A percentile compares a stretch with the other conserved stretches of the same genome.
Evolutionary conservation across 2,113 vertebrate species (phyloP).

Genomic region (Gymnobelideus leadbeateri): DNA sequence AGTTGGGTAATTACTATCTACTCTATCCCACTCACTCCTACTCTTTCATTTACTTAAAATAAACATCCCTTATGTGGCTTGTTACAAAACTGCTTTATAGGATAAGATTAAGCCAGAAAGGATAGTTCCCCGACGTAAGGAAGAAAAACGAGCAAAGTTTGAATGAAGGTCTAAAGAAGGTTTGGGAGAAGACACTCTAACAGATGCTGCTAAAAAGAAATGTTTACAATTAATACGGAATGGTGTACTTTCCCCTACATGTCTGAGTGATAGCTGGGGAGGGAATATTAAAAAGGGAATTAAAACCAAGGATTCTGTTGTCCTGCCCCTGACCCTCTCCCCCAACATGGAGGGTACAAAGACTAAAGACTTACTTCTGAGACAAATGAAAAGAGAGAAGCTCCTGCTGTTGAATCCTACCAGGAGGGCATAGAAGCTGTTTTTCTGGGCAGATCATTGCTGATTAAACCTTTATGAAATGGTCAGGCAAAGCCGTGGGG

Average conservation of each 20-base stretch:
- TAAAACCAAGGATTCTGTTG: slow-evolving; percentile 13
- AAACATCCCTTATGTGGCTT: slow-evolving; percentile 48
- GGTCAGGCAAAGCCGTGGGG: slow-evolving; percentile 10
- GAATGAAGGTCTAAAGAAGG: slow-evolving; percentile 25
- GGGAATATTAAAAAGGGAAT: not conserved
- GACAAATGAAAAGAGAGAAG: slow-evolving; percentile 23
- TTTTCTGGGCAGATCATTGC: slow-evolving; percentile 25
- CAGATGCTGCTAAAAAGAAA: slow-evolving; percentile 27
- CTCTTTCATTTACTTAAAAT: slow-evolving; percentile 62
- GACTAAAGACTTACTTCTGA: not conserved
- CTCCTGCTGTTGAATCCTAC: not conserved
- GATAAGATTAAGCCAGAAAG: slow-evolving; percentile 31
- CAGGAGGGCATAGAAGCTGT: not conserved
- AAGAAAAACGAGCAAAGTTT: slow-evolving; percentile 35
- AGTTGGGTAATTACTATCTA: slow-evolving; percentile 64
- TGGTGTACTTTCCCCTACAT: not conserved
- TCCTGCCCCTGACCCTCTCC: not conserved
- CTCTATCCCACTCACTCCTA: slow-evolving; percentile 40
- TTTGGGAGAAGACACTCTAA: not conserved
- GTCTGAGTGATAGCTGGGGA: not conserved
- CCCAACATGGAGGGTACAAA: slow-evolving; percentile 28
- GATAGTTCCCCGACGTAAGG: slow-evolving; percentile 7
- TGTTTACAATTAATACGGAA: not conserved
- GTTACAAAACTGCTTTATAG: slow-evolving; percentile 30
- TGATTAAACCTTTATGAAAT: slow-evolving; percentile 14